A percentile compares a stretch with the other conserved stretches of the same genome.
Conservation (phyloP, 2,113 vertebrate species). For the Tichodroma muraria region DNA sequence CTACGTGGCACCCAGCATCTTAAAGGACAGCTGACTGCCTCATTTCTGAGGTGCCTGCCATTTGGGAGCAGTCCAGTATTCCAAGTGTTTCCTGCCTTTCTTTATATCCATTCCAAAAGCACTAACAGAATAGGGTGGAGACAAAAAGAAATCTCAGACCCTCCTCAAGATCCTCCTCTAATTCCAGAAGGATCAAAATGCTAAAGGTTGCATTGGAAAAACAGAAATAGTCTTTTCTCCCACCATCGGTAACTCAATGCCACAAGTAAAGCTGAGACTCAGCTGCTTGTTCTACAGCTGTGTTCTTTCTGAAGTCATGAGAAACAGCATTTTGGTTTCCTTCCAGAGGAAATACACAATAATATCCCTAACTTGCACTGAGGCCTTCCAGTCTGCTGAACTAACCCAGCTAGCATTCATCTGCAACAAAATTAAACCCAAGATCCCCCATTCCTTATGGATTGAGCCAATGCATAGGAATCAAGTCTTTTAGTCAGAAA, state of each 20-base stretch:
- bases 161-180: slow-evolving; percentile 36
- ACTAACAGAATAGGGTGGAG: slow-evolving; percentile 33
- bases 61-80: slow-evolving; percentile 20
- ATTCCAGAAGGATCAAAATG: slow-evolving; percentile 59
- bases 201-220: slow-evolving; percentile 56
- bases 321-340: slow-evolving; percentile 50
- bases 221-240: slow-evolving; percentile 51
- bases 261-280: slow-evolving; percentile 3
- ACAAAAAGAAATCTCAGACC: slow-evolving; percentile 16
- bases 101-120: slow-evolving; percentile 21
- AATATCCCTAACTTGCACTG: background rate
- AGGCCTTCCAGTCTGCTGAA: slow-evolving; percentile 1
- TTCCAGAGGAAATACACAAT: slow-evolving; percentile 58
- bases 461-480: background rate
- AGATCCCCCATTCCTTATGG: background rate
- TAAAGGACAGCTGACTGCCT: background rate
- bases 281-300: slow-evolving; percentile 53
- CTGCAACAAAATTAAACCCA: background rate
- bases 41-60: background rate
- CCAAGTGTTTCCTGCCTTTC: slow-evolving; percentile 34
- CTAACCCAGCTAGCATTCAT: background rate
- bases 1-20: background rate
- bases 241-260: slow-evolving; percentile 32
- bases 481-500: background rate
- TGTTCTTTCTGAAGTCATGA: slow-evolving; percentile 34